phyloP scores from a whole-genome alignment of 2,113 vertebrate genomes.

The Nesogale talazaci region DNA sequence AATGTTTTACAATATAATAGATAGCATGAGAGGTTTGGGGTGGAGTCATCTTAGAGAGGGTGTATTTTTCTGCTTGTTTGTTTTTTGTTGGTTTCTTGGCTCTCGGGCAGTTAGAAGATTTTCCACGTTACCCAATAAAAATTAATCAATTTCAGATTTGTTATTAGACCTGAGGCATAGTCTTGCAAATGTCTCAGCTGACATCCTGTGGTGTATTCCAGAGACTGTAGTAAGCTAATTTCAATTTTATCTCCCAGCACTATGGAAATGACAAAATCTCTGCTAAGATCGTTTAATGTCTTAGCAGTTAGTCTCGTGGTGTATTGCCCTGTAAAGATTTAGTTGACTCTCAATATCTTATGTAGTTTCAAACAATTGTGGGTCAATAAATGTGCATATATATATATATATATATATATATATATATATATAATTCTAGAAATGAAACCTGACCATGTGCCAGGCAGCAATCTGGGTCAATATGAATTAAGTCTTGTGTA shows the following conservation, averaged over 20 bases:
- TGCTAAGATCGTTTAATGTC: not conserved
- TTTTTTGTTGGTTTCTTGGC: no score
- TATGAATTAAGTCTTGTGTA: no score
- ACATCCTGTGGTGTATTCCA: not conserved
- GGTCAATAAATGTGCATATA: no score
- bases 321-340: not conserved
- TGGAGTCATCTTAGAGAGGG: not conserved
- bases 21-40: not conserved
- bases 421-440: no score
- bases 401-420: no score
- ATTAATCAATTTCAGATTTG: not conserved
- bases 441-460: no score
- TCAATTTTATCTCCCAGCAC: not conserved
- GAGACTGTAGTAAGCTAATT: not conserved
- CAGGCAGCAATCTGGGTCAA: no score
- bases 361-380: no score
- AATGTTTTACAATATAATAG: conserved; percentile 10
- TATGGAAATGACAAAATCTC: not conserved
- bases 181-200: not conserved
- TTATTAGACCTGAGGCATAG: not conserved
- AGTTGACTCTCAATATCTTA: no score
- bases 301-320: not conserved
- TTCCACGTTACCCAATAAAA: not conserved
- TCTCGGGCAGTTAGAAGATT: not conserved
- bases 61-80: not conserved